Percentiles rank a stretch among this genome's conserved stretches.
phyloP scores from a whole-genome alignment of 2,888 invertebrate genomes.

The Lycocerus yunnanus region DNA sequence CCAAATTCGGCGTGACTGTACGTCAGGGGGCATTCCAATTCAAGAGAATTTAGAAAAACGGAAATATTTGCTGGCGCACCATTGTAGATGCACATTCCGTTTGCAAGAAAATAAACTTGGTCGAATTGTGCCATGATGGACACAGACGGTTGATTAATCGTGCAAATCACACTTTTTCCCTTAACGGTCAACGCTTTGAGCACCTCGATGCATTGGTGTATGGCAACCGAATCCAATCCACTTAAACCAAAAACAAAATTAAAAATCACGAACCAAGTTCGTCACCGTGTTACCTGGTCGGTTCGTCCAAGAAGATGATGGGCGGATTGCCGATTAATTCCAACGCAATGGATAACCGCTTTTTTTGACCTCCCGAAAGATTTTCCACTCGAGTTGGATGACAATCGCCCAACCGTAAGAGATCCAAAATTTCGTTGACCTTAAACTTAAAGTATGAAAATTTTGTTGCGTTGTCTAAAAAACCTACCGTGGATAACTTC shows the following conservation, averaged over 20 bases:
- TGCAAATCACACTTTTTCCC: conserved; percentile 78
- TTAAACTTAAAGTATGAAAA: conserved; percentile 42
- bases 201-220: conserved; percentile 72
- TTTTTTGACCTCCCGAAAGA: conserved; percentile 79
- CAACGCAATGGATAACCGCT: conserved; percentile 76
- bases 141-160: conserved; percentile 81
- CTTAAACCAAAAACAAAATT: conserved; percentile 58
- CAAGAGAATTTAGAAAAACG: conserved; percentile 67
- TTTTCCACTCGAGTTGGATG: conserved; percentile 66
- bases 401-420: conserved; percentile 70
- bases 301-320: conserved; percentile 80
- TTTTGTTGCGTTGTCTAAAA: not conserved
- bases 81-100: conserved; percentile 68
- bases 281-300: conserved; percentile 70
- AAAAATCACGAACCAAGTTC: conserved; percentile 16
- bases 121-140: conserved; percentile 78
- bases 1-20: conserved; percentile 80
- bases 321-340: conserved; percentile 84
- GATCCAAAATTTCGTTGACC: conserved; percentile 75
- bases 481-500: not conserved
- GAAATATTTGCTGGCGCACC: conserved; percentile 73
- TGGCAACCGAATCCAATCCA: conserved; percentile 75
- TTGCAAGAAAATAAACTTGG: conserved; percentile 63
- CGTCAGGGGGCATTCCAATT: conserved; percentile 72
- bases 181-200: conserved; percentile 70